These are phyloP conservation scores for Leucoraja erinaceus DNA, from an alignment of 2,113 vertebrate genomes.

Conservation along the genomic window DNA sequence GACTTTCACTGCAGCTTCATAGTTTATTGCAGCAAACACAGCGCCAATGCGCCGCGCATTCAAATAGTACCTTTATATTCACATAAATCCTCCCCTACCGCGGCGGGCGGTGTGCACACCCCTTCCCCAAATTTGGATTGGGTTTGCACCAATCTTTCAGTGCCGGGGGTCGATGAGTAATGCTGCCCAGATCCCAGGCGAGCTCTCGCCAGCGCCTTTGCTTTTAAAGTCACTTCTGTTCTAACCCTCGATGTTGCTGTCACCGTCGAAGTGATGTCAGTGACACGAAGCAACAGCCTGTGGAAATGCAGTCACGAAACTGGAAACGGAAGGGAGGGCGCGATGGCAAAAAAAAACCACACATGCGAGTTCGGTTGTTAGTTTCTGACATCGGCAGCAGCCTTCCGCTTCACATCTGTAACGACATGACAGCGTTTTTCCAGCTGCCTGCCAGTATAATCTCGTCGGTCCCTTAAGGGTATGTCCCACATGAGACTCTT, in stretches of 20 bases:
- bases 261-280: background rate
- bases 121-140: background rate
- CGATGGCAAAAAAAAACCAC: background rate
- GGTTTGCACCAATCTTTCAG: background rate
- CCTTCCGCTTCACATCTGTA: background rate
- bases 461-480: background rate
- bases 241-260: background rate
- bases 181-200: background rate
- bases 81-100: background rate
- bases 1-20: background rate
- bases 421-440: background rate
- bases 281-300: background rate
- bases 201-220: background rate
- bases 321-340: background rate
- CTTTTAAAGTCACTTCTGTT: slow-evolving; percentile 1
- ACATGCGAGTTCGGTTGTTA: background rate
- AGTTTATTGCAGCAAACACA: background rate
- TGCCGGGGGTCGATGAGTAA: background rate
- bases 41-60: background rate
- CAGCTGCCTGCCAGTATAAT: background rate
- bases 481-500: too few species aligned
- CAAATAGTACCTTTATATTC: background rate
- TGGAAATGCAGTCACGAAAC: background rate
- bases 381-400: background rate
- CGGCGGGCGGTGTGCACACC: background rate